Evolutionary conservation across 1,140 invertebrate species (phyloP), one percentile per base, ranked within the genome.

Genomic region (Drosophila obscura): DNA sequence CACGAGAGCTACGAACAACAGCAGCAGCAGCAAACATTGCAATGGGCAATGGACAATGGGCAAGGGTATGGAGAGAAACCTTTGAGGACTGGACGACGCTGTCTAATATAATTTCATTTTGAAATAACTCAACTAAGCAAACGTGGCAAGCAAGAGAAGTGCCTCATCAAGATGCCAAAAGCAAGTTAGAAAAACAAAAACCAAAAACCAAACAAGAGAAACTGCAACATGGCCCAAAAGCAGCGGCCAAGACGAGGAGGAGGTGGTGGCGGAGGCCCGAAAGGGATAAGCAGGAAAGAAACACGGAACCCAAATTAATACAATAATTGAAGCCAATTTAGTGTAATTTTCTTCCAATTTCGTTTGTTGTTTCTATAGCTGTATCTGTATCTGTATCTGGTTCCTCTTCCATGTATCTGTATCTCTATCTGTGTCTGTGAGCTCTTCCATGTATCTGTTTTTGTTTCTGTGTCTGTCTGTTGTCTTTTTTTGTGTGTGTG

Each of bases 301-400:
- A 90, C 88, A 90, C 88, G 88, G 88, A 90, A 90, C 88, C 88
- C 88, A 90, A 90, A 90, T 90, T 90, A 90, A 90, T 90, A 90
- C 88, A 90, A 90, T 90, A 90, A 90, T 90, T 90, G 88, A 90
- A 90, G 88, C 88, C 88, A 90, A 90, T 90, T 90, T 90, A 83
- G 88, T 90, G 83, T 90, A 90, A 90, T 90, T 90, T 90, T 90
- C 79, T 88, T 73, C 80, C 35, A 83, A 83, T 84, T 84, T 84
- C 67, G 64, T 65, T 80, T 76, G 78, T 64, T 81, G 63, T 77
- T 77, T 50, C 73, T 67, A 46, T 55, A 67, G 52, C 61, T 79
- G 31, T 35, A 35, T 11, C 35, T 39, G 35, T 39, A 39, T 39
- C 35, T 39, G 26, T 28, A 28, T 28, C 26, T 28, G 26, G 5